Evolutionary conservation across 2,888 invertebrate species (phyloP).

Genomic region (Epirrhoe alternata): DNA sequence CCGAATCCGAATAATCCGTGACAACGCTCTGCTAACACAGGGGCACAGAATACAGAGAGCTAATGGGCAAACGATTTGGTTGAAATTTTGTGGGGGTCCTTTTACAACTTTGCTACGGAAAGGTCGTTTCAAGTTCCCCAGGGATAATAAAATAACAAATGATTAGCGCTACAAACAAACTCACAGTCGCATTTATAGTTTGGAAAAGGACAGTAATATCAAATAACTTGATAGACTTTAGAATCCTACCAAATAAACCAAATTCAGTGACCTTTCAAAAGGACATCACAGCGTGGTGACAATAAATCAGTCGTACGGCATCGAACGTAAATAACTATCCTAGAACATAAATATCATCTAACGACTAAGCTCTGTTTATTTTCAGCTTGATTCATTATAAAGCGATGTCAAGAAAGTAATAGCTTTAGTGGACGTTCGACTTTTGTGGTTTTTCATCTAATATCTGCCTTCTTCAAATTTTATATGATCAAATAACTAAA

Average conservation of each 20-base stretch:
- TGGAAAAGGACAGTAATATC: neutral
- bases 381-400: slow-evolving; percentile 35
- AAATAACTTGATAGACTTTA: neutral
- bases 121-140: no score
- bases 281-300: slow-evolving; percentile 29
- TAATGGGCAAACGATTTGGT: no score
- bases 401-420: slow-evolving; percentile 26
- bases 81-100: no score
- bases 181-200: no score
- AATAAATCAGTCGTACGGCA: slow-evolving; percentile 44
- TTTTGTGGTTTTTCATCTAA: slow-evolving; percentile 13
- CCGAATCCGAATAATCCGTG: no score
- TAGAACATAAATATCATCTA: slow-evolving; percentile 38
- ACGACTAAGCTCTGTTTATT: slow-evolving; percentile 35
- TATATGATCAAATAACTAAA: no score
- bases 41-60: no score
- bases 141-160: no score
- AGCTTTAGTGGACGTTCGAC: slow-evolving; percentile 19
- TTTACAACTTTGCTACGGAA: no score
- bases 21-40: no score
- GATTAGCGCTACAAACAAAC: no score
- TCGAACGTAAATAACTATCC: slow-evolving; percentile 32
- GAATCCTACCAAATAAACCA: slow-evolving; percentile 19
- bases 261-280: slow-evolving; percentile 41
- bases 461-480: no score